Conservation (phyloP, 2,888 invertebrate species). For the Syrphus vitripennis region DNA sequence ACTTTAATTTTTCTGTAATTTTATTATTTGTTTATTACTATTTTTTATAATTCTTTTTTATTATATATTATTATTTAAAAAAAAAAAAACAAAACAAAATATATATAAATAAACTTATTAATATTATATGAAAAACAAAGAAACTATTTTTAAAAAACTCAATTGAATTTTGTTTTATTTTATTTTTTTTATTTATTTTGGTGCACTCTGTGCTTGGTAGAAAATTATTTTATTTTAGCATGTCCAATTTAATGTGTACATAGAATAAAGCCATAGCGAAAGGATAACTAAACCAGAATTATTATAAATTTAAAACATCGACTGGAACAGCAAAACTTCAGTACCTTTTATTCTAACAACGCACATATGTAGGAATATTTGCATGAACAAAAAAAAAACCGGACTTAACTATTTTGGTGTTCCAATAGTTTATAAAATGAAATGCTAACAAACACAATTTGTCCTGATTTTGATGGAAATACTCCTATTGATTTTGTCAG, state of each 20-base stretch:
- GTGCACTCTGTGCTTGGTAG: not conserved
- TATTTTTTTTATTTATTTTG: not conserved
- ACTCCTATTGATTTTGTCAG: too few relatives aligned
- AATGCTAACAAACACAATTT: too few relatives aligned
- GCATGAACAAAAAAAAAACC: too few relatives aligned
- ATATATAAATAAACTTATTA: conserved; percentile 69
- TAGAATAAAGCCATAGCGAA: not conserved
- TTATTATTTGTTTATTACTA: conserved; percentile 65
- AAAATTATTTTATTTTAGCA: not conserved
- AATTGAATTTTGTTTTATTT: conserved; percentile 60
- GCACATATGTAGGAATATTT: too few relatives aligned
- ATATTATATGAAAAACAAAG: conserved; percentile 71
- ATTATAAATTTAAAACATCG: not conserved
- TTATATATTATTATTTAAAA: conserved; percentile 59
- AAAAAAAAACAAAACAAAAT: conserved; percentile 31
- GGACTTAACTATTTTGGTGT: too few relatives aligned
- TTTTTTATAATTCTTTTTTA: conserved; percentile 58
- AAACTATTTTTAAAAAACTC: conserved; percentile 62
- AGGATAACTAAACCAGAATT: not conserved
- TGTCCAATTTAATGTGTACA: not conserved
- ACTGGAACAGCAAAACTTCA: too few relatives aligned
- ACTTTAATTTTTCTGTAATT: conserved; percentile 62
- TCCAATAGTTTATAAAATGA: too few relatives aligned
- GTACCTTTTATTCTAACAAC: too few relatives aligned
- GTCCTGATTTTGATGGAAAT: too few relatives aligned